Conservation (phyloP, 2,113 vertebrate genomes). For the Urocolius indicus region DNA sequence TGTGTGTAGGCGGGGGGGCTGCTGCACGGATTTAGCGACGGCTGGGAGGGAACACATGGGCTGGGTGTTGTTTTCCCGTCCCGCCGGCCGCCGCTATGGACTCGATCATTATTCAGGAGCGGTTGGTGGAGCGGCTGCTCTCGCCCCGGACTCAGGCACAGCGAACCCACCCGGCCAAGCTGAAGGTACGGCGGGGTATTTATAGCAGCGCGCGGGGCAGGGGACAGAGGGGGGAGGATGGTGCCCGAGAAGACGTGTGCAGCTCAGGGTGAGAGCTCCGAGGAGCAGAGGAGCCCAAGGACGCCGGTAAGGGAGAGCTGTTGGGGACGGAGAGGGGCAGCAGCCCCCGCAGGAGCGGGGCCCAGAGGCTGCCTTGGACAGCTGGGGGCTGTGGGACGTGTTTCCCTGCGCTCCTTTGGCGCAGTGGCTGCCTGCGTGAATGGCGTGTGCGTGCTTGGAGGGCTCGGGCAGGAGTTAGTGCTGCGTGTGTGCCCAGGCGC, state of each 20-base stretch:
- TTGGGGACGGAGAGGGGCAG: not conserved
- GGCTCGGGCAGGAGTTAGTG: not conserved
- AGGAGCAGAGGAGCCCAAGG: conserved; percentile 9
- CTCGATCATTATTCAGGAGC: conserved; percentile 93
- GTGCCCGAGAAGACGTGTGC: conserved; percentile 26
- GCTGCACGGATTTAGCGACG: conserved; percentile 51
- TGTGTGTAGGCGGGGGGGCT: conserved; percentile 62
- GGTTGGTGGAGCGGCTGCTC: conserved; percentile 92
- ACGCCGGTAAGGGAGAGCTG: not conserved
- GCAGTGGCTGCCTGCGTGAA: not conserved
- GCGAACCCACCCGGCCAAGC: conserved; percentile 81
- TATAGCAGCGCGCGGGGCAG: not conserved
- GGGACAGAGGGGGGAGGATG: conserved; percentile 31
- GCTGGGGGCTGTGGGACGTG: not conserved
- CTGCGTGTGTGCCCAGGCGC: not conserved
- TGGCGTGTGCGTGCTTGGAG: not conserved
- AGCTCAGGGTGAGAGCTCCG: not conserved
- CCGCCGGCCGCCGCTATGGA: conserved; percentile 83
- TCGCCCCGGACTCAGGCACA: conserved; percentile 89
- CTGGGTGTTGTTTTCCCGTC: conserved; percentile 7
- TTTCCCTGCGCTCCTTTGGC: not conserved
- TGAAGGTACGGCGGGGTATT: conserved; percentile 85
- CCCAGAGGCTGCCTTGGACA: not conserved
- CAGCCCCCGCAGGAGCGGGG: not conserved
- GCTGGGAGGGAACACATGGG: conserved; percentile 64